Percentiles rank a stretch among this genome's conserved stretches.
Conservation (phyloP, 1,140 invertebrate species). For the Geopemphigus sp. region DNA sequence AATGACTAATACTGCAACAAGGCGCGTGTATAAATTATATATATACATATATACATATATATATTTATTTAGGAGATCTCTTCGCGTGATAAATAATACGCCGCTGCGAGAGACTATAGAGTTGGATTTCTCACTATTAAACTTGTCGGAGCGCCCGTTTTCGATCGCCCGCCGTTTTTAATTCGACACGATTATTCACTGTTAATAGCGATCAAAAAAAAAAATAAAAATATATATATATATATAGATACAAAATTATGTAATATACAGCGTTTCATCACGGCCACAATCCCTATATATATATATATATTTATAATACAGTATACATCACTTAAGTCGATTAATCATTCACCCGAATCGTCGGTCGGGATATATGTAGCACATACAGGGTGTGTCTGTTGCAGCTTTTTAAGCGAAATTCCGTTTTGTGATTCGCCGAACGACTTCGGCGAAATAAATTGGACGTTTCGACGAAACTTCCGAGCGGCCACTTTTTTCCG, state of each 20-base stretch:
- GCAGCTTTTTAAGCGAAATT: no score
- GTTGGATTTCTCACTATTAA: not conserved
- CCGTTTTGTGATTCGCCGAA: no score
- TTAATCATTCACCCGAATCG: slow-evolving; percentile 28
- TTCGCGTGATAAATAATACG: slow-evolving; percentile 25
- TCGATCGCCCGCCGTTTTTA: slow-evolving; percentile 40
- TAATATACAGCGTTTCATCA: slow-evolving; percentile 21
- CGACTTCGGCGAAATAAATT: no score
- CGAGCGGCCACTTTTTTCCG: no score
- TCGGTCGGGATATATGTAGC: no score
- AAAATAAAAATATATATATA: no score
- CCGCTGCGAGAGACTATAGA: not conserved
- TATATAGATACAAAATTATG: no score
- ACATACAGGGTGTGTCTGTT: no score
- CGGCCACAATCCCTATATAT: not conserved
- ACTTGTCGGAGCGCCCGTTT: slow-evolving; percentile 22
- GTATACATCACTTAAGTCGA: not conserved
- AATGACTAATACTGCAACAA: slow-evolving; percentile 1
- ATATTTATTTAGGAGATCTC: no score
- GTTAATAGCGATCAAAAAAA: slow-evolving; percentile 23
- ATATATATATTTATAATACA: not conserved
- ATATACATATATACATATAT: not conserved
- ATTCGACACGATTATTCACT: slow-evolving; percentile 34
- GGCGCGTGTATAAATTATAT: no score
- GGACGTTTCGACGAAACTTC: no score